Conservation (phyloP, 2,113 vertebrate species). For the Elephas maximus region DNA sequence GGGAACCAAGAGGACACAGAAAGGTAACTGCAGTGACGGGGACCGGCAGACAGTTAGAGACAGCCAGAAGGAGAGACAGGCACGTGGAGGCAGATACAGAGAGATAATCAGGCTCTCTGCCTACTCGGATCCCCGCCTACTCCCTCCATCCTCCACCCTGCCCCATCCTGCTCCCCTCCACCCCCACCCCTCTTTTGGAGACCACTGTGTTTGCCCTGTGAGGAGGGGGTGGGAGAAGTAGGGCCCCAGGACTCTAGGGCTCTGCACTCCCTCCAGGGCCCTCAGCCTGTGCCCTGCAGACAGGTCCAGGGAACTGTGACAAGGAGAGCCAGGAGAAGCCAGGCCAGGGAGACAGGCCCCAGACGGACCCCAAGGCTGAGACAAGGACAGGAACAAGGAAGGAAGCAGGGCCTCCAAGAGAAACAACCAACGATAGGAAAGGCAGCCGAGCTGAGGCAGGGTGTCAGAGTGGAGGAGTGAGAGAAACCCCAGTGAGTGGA, state of each 20-base stretch:
- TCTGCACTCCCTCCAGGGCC: too few relatives aligned
- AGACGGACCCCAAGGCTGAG: background rate
- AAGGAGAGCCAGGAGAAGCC: background rate
- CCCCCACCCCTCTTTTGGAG: background rate
- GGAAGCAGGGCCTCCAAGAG: background rate
- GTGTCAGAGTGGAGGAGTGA: background rate
- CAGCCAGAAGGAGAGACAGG: background rate
- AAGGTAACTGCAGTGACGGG: conserved; percentile 11
- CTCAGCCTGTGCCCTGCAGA: background rate
- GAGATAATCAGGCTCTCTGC: background rate
- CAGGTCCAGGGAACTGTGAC: background rate
- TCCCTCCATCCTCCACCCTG: background rate
- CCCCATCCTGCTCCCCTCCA: too few relatives aligned
- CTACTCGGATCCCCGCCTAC: background rate
- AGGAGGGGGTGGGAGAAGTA: background rate
- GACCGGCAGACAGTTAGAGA: conserved; percentile 6
- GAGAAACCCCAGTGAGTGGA: rapidly evolving
- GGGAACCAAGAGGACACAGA: conserved; percentile 29
- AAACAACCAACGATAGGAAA: background rate
- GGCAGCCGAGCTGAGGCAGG: background rate
- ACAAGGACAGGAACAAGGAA: background rate
- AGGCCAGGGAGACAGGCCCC: background rate
- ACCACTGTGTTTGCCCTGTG: background rate
- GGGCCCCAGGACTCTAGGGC: background rate
- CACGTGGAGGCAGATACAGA: background rate